Evolutionary conservation across 2,888 invertebrate genomes (phyloP).

Genomic region (Hipparchia sbordonii): DNA sequence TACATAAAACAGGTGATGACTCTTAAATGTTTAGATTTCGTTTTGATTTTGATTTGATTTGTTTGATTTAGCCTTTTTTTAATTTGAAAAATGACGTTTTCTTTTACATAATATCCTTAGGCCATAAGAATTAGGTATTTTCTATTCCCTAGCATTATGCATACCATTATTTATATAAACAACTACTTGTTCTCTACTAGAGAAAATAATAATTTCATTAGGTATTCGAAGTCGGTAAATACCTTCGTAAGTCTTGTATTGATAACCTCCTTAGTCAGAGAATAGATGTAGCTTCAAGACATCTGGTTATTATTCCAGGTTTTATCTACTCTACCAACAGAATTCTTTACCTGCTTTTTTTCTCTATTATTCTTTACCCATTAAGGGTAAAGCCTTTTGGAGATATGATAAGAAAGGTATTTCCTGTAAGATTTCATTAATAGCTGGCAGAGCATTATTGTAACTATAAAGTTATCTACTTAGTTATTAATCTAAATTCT

Average conservation of each 20-base stretch:
- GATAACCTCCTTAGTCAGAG: neutral
- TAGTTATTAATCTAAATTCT: no score
- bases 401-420: slow-evolving; percentile 15
- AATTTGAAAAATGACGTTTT: no score
- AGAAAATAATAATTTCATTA: neutral
- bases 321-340: slow-evolving; percentile 20
- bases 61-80: no score
- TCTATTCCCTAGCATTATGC: no score
- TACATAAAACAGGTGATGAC: no score
- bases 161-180: no score
- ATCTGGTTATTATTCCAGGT: slow-evolving; percentile 23
- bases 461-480: no score
- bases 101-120: no score
- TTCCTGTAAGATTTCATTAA: slow-evolving; percentile 17
- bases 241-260: neutral
- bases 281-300: slow-evolving; percentile 1
- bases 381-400: slow-evolving; percentile 1
- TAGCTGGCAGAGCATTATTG: neutral
- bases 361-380: neutral
- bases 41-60: no score
- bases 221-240: neutral
- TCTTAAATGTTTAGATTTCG: no score
- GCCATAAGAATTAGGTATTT: no score
- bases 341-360: slow-evolving; percentile 32
- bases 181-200: no score